Evolutionary conservation across 2,888 invertebrate species (phyloP), one percentile per base, ranked within the genome.

Genomic region (Hermaeophaga mercurialis): DNA sequence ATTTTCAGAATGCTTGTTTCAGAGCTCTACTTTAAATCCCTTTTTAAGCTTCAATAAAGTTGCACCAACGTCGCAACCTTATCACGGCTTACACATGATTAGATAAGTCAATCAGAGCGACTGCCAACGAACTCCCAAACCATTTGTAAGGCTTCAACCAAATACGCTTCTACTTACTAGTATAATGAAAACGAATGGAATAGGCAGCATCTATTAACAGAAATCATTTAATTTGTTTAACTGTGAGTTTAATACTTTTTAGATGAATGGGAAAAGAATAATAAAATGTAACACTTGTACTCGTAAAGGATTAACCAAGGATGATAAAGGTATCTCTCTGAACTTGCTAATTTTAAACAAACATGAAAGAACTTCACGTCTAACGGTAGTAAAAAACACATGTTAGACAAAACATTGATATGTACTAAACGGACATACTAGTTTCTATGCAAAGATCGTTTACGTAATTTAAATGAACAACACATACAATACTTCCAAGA

Each of bases 381-480:
- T n/a, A n/a, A n/a, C n/a, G n/a, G n/a, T n/a, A n/a, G n/a, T n/a
- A n/a, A n/a, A n/a, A n/a, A n/a, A n/a, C n/a, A n/a, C n/a, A n/a
- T n/a, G n/a, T n/a, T n/a, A n/a, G n/a, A n/a, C n/a, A n/a, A 22
- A 22, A 5, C 22, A 22, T 22, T 22, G 22, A 22, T 22, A 22
- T 22, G 22, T 22, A 5, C 22, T 22, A 6, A 22, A 22, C 6
- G 6, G 22, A 22, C 22, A 22, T n/a, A 22, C 4, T 31, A 39
- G 11, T 39, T 39, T 39, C 8, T 18, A 39, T 39, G 39, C 39
- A 39, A n/a, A 39, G 8, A 8, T 1, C 11, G 39, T 39, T 9
- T 22, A 15, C 6, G 38, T 39, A 19, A 39, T 39, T 39, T 19
- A 19, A 39, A 18, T 39, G 18, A 39, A 39, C 39, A 39, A 38